Evolutionary conservation across 2,113 vertebrate genomes (phyloP), one percentile per base, ranked within the genome.

Genomic region (Stigmatopora argus): DNA sequence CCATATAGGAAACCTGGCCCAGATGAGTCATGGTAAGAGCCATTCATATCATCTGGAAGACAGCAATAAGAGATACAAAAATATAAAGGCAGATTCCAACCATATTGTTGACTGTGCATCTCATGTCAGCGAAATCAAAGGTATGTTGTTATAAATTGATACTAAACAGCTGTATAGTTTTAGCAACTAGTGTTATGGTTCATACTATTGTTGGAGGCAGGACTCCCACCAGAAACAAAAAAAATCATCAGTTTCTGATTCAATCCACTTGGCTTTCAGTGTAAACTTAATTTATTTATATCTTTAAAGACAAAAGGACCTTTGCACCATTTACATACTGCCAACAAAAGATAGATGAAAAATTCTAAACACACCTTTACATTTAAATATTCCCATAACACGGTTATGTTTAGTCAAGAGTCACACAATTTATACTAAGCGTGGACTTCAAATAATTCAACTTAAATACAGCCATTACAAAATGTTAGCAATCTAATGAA

Each of bases 1-100:
- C 47, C 79, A 46, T 78, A 70, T 62, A 62, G 7, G 5, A 78
- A 82, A 64, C 72, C 81, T 51, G 74, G n/a, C 66, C 71, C 77
- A 21, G 75, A 56, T 5, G 78, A 73, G 45, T 41, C 48, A 10
- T 78, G 75, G 26, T 71, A 26, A 77, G 83, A 85, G 63, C 80
- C 85, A 71, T 86, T 85, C 0, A 75, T 2, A 53, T 86, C 83
- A 70, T 87, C 87, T 89, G 82, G n/a, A 84, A 88, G 51, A 86
- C 56, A 83, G 13, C n/a, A 73, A 73, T 31, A 78, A 0, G 67
- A 52, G 14, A 5, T 69, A 47, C 9, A 69, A 6, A 45, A 45
- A 44, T 64, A 69, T 49, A 65, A 46, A 34, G 59, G 0, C 51
- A 66, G 51, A 14, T 31, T 31, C 17, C 2, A 4, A 19, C 5